Evolutionary conservation across 1,140 invertebrate genomes (phyloP).

Genomic region (Pygmarrhopalites habei): DNA sequence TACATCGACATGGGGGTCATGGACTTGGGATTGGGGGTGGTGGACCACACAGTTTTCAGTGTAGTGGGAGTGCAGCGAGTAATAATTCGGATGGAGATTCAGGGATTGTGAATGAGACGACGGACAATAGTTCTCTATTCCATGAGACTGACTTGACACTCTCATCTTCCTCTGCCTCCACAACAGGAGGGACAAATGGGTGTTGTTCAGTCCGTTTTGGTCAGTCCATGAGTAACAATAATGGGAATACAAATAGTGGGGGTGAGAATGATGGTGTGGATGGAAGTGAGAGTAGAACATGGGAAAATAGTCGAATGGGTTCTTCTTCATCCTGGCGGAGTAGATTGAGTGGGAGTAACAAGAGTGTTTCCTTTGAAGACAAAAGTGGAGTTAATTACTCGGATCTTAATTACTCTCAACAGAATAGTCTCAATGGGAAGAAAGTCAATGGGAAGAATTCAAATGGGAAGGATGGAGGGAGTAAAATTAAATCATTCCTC

Average conservation of each 20-base stretch:
- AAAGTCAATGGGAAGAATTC: neutral
- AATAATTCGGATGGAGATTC: slow-evolving; percentile 56
- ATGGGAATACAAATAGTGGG: neutral
- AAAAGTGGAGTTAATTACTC: neutral
- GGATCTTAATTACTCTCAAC: too few relatives aligned
- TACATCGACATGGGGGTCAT: neutral
- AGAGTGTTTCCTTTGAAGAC: slow-evolving; percentile 9
- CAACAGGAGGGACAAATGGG: slow-evolving; percentile 8
- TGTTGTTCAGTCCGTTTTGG: slow-evolving; percentile 27
- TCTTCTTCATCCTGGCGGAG: neutral
- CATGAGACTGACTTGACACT: slow-evolving; percentile 50
- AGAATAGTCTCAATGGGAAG: neutral
- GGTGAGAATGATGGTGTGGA: neutral
- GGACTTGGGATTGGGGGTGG: neutral
- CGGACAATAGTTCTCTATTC: slow-evolving; percentile 56
- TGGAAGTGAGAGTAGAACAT: neutral
- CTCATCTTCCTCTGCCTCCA: neutral
- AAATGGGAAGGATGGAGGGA: too few relatives aligned
- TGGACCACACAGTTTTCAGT: slow-evolving; percentile 3
- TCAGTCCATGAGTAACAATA: slow-evolving; percentile 1
- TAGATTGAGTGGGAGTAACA: neutral
- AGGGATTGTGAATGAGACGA: slow-evolving; percentile 65
- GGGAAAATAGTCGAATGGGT: neutral
- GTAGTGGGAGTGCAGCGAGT: slow-evolving; percentile 18
- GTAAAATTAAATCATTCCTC: too few relatives aligned